These are phyloP conservation scores for Hypocryptadius cinnamomeus DNA, from an alignment of 2,113 vertebrate genomes.

Conservation along the genomic window DNA sequence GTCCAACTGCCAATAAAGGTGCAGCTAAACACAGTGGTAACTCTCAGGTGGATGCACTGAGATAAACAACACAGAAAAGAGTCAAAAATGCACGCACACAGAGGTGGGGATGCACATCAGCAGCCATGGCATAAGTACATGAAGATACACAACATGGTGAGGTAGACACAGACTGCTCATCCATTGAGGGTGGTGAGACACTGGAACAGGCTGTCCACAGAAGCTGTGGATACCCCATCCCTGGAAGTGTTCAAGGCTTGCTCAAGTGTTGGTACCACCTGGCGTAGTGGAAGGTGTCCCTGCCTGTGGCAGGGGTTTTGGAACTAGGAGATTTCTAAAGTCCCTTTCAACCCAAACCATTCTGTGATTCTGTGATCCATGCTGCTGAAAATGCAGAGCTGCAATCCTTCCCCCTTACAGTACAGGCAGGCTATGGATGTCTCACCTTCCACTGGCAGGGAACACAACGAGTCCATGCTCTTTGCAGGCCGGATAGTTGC, in stretches of 20 bases:
- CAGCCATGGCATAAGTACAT: neutral
- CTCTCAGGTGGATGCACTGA: neutral
- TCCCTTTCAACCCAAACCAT: neutral
- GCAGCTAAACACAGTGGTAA: neutral
- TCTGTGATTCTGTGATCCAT: neutral
- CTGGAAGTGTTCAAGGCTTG: neutral
- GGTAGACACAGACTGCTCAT: neutral
- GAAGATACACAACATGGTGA: neutral
- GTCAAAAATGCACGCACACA: neutral
- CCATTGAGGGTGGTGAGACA: neutral
- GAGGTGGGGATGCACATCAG: neutral
- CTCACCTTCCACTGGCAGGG: conserved; percentile 88
- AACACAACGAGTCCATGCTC: conserved; percentile 97
- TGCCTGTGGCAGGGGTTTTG: neutral
- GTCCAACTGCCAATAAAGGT: neutral
- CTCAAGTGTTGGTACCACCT: neutral
- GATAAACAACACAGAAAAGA: neutral
- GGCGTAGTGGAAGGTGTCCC: neutral
- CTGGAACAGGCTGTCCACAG: neutral
- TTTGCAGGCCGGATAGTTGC: conserved; percentile 88
- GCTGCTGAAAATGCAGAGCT: neutral
- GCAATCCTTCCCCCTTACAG: neutral
- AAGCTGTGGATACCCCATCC: neutral
- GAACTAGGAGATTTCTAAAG: neutral
- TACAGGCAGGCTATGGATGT: neutral